Percentiles rank a stretch among this genome's conserved stretches.
Conservation (phyloP, 2,113 vertebrate genomes). For the Anoura caudifer region DNA sequence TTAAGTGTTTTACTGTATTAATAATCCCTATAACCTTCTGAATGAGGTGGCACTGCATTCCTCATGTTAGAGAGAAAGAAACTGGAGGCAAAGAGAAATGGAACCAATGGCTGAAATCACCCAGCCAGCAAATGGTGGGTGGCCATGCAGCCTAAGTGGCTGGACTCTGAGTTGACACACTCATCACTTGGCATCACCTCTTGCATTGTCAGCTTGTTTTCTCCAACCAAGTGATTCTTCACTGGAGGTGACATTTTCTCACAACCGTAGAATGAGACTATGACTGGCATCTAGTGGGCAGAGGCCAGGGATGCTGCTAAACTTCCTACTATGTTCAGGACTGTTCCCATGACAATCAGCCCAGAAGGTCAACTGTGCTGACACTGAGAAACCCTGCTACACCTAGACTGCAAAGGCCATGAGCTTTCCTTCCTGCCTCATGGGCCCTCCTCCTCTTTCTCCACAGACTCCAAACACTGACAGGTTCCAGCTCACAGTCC, state of each 20-base stretch:
- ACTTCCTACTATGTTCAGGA: accelerated
- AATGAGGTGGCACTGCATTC: too few relatives aligned
- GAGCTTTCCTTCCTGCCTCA: neutral
- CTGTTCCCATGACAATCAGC: accelerated
- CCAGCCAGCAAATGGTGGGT: accelerated
- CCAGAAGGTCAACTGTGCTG: neutral
- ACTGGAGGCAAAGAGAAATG: neutral
- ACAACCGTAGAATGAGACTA: neutral
- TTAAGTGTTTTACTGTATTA: neutral
- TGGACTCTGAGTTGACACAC: neutral
- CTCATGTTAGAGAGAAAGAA: neutral
- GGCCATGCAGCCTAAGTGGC: too few relatives aligned
- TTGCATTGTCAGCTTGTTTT: neutral
- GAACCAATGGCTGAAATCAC: neutral
- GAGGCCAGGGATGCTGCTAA: neutral
- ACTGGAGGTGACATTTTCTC: neutral
- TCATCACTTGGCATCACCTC: neutral
- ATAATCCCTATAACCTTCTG: neutral
- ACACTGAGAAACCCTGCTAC: neutral
- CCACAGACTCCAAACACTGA: accelerated
- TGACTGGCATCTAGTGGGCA: neutral
- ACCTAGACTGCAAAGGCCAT: accelerated
- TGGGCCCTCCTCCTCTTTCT: too few relatives aligned
- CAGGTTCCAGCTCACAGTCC: accelerated
- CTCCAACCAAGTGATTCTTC: neutral